These are phyloP conservation scores for Crossaster papposus DNA, from an alignment of 53 echinoderm and acorn worm genomes.

Conservation along the genomic window DNA sequence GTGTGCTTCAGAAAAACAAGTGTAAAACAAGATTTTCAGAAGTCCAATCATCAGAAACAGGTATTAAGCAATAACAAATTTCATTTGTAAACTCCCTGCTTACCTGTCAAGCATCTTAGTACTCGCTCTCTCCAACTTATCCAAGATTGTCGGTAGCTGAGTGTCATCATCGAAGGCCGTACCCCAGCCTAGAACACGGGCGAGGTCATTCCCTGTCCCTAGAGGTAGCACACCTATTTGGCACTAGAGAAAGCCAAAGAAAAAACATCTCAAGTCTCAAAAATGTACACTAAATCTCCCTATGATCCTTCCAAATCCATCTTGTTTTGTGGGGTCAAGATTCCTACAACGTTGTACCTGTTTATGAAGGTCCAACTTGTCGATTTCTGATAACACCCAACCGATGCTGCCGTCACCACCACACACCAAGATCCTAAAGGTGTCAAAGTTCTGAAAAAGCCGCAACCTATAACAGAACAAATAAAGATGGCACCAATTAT, in stretches of 20 bases:
- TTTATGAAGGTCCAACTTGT: conserved; percentile 98
- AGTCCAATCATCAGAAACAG: no score
- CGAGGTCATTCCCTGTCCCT: conserved; percentile 94
- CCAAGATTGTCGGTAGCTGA: conserved; percentile 84
- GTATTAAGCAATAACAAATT: background rate
- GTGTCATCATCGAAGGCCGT: conserved; percentile 92
- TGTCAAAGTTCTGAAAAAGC: conserved; percentile 99
- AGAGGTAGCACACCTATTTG: conserved; percentile 94
- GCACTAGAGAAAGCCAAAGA: conserved; percentile 65
- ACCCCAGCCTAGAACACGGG: conserved; percentile 92
- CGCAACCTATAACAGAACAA: conserved; percentile 70
- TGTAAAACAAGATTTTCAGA: no score
- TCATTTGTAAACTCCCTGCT: no score
- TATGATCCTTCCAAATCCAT: no score
- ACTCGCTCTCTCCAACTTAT: conserved; percentile 92
- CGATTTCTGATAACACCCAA: conserved; percentile 97
- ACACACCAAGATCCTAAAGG: conserved; percentile 97
- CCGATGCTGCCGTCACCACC: conserved; percentile 99
- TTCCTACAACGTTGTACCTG: conserved; percentile 64
- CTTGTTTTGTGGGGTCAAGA: background rate
- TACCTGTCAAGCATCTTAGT: conserved; percentile 99
- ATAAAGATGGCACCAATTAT: background rate
- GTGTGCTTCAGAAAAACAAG: no score
- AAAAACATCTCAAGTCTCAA: background rate
- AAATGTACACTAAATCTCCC: no score